Base-by-base conservation (phyloP, 2,113 vertebrate genomes). In the Ammodytes dubius region DNA sequence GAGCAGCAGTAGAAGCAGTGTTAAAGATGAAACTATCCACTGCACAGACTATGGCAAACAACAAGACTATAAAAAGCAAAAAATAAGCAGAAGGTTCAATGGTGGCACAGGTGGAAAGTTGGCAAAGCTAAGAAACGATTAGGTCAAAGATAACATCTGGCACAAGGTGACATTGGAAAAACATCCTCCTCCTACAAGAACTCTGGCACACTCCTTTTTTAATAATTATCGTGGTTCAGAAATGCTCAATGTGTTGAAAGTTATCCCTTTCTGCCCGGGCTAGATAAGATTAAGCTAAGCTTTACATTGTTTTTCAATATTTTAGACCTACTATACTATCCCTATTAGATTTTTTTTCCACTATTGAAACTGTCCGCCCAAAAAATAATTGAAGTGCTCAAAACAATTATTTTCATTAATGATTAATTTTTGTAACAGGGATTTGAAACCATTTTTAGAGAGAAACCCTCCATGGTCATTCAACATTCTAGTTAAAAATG, bases 91-190 rank as follows among this genome's bases (percentile, higher is more conserved):
- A 66, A 14, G 43, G 61, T 66, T 43, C 37, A 49, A 42, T 5
- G 65, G 17, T 19, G 17, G 52, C 3, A 5, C 1, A 37, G 47
- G 12, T 60, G 3, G 9, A 60, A 59, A 7, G 19, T 49, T 19
- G 2, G 53, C 15, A 40, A 79, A 60, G 3, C 15, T 49, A 6
- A 42, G 27, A 53, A 19, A 15, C 49, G 6, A 37, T 50, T 37
- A 67, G 27, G 17, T 4, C 1, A 37, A 61, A 5, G 5, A 40
- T 12, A 37, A 37, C 52, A 66, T 72, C 45, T 39, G 61, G 43
- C 61, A 66, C 42, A 67, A 66, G 61, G 45, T 47, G 43, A 65
- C 60, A 65, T 65, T 57, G 43, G 27, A 71, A 59, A 68, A 50
- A 42, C 17, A 7, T 9, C 35, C 35, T 7, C 5, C 7, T 42